Evolutionary conservation across 2,797 vertebrate genomes (phyloP), one percentile per base, ranked within the genome.

Genomic region (Halcyon badia): DNA sequence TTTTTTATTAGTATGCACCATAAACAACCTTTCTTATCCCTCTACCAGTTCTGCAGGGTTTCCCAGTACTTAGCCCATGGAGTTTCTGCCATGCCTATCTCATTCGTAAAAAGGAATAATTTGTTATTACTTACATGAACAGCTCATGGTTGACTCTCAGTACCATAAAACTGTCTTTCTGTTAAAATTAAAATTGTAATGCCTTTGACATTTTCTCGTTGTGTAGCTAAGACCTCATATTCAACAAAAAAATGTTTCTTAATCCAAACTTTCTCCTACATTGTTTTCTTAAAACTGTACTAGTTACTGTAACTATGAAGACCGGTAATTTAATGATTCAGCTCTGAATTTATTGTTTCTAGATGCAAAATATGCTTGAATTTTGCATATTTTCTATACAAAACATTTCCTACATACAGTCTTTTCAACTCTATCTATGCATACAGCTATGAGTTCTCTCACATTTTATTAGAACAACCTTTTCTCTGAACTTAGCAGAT

Each of bases 401-500:
- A 61, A 78, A 46, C 16, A 17, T 61, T 21, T 60, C 28, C 75
- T 73, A 69, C 13, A 54, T 33, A 33, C 5, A 75, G 17, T 51
- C 25, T n/a, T 89, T 95, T 79, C 9, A 4, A 81, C 42, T 86
- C 46, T 14, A 8, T 72, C 33, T 87, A 66, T 70, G 56, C 5
- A 75, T 56, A 56, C 5, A 51, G 51, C 39, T 73, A 93, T 46
- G 18, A 3, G 4, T 33, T 39, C 35, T 78, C 52, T 57, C 61
- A 79, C 22, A 35, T 56, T 86, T 83, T 79, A 68, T 78, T 78
- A 69, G 12, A 86, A 66, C 19, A 76, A 31, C 10, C 22, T 83
- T 93, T 90, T 87, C 46, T 78, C 58, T 83, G 60, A 87, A 42
- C 42, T 90, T 89, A 92, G 42, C 90, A 95, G 66, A 93, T 92